A percentile compares a stretch with the other conserved stretches of the same genome.
Conservation (phyloP, 2,888 invertebrate genomes). For the Caenorhabditis doughertyi region DNA sequence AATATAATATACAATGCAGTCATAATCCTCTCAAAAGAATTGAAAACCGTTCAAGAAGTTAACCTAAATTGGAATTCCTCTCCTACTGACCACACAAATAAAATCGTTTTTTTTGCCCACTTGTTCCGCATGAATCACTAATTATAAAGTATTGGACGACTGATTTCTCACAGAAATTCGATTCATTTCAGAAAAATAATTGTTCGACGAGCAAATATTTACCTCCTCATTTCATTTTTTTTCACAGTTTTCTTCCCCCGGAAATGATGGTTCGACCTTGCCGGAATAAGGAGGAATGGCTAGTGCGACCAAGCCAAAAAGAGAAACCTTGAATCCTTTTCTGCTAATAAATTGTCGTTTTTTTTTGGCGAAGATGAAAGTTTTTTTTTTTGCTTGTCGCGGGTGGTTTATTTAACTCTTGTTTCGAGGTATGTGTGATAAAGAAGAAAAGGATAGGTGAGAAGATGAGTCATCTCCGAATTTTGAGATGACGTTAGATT, state of each 20-base stretch:
- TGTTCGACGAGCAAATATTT: slow-evolving; percentile 50
- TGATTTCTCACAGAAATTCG: slow-evolving; percentile 24
- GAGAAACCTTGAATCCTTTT: slow-evolving; percentile 39
- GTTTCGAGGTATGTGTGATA: not conserved
- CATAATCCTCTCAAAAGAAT: not conserved
- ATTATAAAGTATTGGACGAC: slow-evolving; percentile 32
- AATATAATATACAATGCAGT: not conserved
- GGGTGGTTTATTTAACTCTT: slow-evolving; percentile 33
- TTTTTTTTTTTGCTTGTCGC: slow-evolving; percentile 26
- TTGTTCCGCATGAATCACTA: slow-evolving; percentile 43
- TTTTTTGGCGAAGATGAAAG: slow-evolving; percentile 41
- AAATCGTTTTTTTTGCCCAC: not conserved
- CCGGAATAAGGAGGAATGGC: slow-evolving; percentile 10
- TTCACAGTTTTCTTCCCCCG: slow-evolving; percentile 10
- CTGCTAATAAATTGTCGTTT: slow-evolving; percentile 58
- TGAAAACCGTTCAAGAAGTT: slow-evolving; percentile 17
- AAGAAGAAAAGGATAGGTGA: not conserved
- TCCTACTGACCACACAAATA: slow-evolving; percentile 1
- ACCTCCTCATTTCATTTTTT: slow-evolving; percentile 21
- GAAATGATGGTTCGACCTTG: slow-evolving; percentile 57
- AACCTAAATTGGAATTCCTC: slow-evolving; percentile 25
- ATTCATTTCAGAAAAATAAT: slow-evolving; percentile 7
- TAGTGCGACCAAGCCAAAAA: slow-evolving; percentile 39
- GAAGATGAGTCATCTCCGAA: slow-evolving; percentile 22
- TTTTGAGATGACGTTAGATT: slow-evolving; percentile 8